Evolutionary conservation across 2,113 vertebrate species (phyloP).

Genomic region (Callipepla squamata): DNA sequence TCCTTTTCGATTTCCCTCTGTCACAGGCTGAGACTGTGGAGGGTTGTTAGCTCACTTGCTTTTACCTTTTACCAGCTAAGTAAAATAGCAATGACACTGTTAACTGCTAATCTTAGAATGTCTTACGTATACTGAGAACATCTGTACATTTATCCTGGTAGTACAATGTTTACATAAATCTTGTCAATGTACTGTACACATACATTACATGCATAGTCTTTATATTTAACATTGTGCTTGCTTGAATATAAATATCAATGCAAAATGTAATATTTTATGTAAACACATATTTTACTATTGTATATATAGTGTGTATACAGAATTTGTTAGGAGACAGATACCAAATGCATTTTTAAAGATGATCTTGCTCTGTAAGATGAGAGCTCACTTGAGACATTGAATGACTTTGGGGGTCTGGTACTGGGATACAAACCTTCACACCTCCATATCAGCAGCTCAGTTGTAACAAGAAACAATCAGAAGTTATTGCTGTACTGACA

Average conservation of each 20-base stretch:
- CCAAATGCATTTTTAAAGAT: slow-evolving; percentile 46
- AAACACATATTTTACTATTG: slow-evolving; percentile 64
- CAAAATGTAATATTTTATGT: slow-evolving; percentile 69
- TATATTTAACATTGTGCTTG: slow-evolving; percentile 61
- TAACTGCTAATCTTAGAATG: slow-evolving; percentile 50
- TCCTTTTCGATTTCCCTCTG: not conserved
- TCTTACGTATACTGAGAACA: slow-evolving; percentile 35
- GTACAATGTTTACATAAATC: slow-evolving; percentile 56
- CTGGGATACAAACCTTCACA: not conserved
- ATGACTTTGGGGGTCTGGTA: not conserved
- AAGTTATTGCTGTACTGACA: not conserved
- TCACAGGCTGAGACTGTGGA: not conserved
- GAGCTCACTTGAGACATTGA: not conserved
- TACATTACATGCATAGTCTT: slow-evolving; percentile 42
- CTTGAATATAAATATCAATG: slow-evolving; percentile 68
- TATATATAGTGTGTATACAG: slow-evolving; percentile 52
- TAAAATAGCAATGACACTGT: not conserved
- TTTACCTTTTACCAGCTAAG: not conserved
- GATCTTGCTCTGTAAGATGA: slow-evolving; percentile 2
- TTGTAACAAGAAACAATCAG: not conserved
- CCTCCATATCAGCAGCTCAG: not conserved
- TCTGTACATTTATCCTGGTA: slow-evolving; percentile 54
- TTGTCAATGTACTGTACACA: slow-evolving; percentile 64
- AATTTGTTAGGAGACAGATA: slow-evolving; percentile 61
- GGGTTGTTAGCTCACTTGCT: not conserved